phyloP scores from a whole-genome alignment of 1,140 invertebrate species.

The Octopus bimaculoides region DNA sequence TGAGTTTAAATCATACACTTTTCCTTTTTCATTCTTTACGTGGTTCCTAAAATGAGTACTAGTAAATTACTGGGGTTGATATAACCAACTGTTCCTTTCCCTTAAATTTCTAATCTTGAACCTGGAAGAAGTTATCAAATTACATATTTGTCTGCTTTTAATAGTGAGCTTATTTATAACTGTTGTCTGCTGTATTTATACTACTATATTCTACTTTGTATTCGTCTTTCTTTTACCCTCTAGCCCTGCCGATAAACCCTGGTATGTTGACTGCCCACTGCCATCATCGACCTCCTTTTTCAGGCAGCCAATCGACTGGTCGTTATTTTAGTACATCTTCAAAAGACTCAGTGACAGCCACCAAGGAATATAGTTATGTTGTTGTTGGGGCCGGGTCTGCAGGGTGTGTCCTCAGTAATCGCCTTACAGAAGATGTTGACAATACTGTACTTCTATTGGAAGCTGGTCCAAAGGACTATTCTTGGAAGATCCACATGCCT shows the following conservation, averaged over 20 bases:
- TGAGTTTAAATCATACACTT: too few species aligned
- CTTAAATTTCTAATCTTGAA: too few species aligned
- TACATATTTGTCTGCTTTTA: too few species aligned
- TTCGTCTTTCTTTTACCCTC: background rate
- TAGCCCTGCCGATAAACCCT: background rate
- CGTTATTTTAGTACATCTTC: background rate
- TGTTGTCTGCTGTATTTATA: too few species aligned
- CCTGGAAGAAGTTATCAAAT: too few species aligned
- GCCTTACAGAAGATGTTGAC: constrained; percentile 45
- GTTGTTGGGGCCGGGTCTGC: constrained; percentile 58
- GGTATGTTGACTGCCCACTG: background rate
- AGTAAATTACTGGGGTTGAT: too few species aligned
- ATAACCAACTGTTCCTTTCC: too few species aligned
- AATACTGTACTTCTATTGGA: constrained; percentile 59
- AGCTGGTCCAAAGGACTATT: constrained; percentile 58
- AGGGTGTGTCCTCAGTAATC: constrained; percentile 54
- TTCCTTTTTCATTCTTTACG: too few species aligned
- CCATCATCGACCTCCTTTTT: background rate
- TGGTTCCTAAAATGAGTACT: too few species aligned
- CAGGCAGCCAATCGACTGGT: background rate
- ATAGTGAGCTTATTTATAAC: too few species aligned
- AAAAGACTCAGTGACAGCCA: background rate
- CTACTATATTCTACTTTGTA: too few species aligned
- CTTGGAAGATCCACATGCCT: constrained; percentile 62
- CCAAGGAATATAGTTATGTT: constrained; percentile 45